Base-by-base conservation (phyloP, 2,797 vertebrate genomes). In the Enoplosus armatus region DNA sequence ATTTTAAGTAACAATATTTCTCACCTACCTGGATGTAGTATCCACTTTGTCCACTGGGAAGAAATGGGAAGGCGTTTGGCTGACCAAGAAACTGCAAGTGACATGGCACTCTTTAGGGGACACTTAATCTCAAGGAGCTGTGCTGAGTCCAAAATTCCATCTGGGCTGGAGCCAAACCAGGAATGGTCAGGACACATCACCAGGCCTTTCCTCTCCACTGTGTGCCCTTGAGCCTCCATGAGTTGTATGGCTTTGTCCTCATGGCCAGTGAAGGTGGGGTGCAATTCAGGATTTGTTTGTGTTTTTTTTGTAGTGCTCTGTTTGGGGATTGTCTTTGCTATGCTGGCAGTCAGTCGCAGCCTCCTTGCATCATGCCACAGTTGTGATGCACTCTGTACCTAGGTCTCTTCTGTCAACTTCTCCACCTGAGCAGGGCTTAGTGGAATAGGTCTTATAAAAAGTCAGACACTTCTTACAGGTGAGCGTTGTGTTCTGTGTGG, bases 251-350 rank as follows among this genome's bases (percentile, higher is more conserved):
- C 16, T 29, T 16, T 29, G 26, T 29, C 5, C 14, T 54, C 26
- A 29, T 41, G 33, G 12, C 14, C 27, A 26, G 39, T 35, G 41
- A 70, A 35, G 45, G 67, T 47, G 16, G 6, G 24, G 35, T 39
- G 27, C 33, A 61, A 50, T 71, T 72, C 56, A 39, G 20, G 26
- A 29, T 27, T 72, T 50, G n/a, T 61, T 26, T 48, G 2, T 12
- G 31, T 33, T 20, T 35, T 33, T 20, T 35, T n/a, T 35, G 55
- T 33, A 12, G 18, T 20, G 31, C 58, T n/a, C 20, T 11, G 1
- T 39, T 60, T 62, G 9, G 16, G 16, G 24, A 31, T 41, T 62
- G 26, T 63, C 18, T 53, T 66, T 35, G 45, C 22, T 65, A 7
- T 48, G 45, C 39, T 41, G 14, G 39, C 14, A 41, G 39, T 16